Evolutionary conservation across 2,113 vertebrate genomes (phyloP).

Genomic region (Nesogale talazaci): DNA sequence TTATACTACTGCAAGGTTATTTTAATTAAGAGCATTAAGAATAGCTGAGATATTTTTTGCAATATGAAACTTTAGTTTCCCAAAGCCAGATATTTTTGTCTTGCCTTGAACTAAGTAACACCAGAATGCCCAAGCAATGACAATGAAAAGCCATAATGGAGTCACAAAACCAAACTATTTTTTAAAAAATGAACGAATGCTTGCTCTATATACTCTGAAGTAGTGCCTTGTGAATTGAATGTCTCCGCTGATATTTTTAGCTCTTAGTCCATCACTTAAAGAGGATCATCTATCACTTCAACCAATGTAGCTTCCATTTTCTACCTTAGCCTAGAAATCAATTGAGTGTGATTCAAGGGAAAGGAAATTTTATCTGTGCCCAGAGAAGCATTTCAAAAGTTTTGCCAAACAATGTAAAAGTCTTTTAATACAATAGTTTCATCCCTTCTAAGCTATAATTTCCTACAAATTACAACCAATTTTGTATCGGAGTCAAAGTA

Average conservation of each 20-base stretch:
- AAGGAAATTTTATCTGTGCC: background rate
- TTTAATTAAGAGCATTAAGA: background rate
- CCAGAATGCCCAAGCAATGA: slow-evolving; percentile 3
- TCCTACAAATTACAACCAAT: background rate
- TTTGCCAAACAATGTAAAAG: background rate
- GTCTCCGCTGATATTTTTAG: slow-evolving; percentile 57
- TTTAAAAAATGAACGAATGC: slow-evolving; percentile 51
- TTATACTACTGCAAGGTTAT: slow-evolving; percentile 1
- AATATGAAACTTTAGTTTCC: background rate
- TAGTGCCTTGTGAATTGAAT: slow-evolving; percentile 42
- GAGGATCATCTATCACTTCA: slow-evolving; percentile 48
- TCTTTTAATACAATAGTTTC: background rate
- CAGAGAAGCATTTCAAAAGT: background rate
- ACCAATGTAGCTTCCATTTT: slow-evolving; percentile 34
- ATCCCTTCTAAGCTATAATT: background rate
- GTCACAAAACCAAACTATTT: slow-evolving; percentile 52
- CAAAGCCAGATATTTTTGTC: background rate
- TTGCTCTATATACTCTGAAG: slow-evolving; percentile 43
- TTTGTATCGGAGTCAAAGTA: background rate
- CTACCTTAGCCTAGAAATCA: slow-evolving; percentile 59
- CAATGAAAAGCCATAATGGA: slow-evolving; percentile 43
- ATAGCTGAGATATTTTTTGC: background rate
- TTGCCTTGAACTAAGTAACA: slow-evolving; percentile 30
- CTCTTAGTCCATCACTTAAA: slow-evolving; percentile 44
- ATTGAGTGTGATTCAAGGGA: slow-evolving; percentile 38